phyloP scores from a whole-genome alignment of 1,140 invertebrate species.

The Lasioglossum baleicum region DNA sequence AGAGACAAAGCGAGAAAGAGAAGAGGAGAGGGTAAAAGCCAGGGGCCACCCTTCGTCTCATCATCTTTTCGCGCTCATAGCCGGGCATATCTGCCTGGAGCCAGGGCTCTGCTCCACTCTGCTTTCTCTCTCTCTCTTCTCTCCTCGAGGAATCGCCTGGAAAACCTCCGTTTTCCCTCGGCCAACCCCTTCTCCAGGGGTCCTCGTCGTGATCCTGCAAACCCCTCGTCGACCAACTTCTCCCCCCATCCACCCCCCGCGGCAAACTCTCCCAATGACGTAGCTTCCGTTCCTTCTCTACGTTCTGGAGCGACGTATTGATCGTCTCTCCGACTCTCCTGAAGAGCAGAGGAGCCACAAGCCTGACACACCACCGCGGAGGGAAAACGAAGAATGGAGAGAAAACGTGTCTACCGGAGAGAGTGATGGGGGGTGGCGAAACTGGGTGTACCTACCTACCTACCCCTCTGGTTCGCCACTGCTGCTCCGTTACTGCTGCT shows the following conservation, averaged over 20 bases:
- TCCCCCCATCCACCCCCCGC: constrained; percentile 52
- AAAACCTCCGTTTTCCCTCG: constrained; percentile 67
- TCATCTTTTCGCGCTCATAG: constrained; percentile 78
- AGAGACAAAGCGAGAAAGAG: too few relatives aligned
- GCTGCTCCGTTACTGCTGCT: too few relatives aligned
- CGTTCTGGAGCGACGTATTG: constrained; percentile 74
- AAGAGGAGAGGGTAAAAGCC: constrained; percentile 49
- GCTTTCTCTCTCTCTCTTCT: constrained; percentile 17
- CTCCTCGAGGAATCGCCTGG: constrained; percentile 62
- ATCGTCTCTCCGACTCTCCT: constrained; percentile 70
- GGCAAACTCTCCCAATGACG: constrained; percentile 60
- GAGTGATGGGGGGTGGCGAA: constrained; percentile 28
- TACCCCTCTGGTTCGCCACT: too few relatives aligned
- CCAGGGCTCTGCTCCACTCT: constrained; percentile 37
- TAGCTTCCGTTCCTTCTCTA: constrained; percentile 69
- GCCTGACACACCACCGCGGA: constrained; percentile 47
- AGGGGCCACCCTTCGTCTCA: constrained; percentile 72
- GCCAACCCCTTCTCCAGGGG: constrained; percentile 20
- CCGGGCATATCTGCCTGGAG: constrained; percentile 64
- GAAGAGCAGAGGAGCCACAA: constrained; percentile 58
- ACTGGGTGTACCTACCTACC: constrained; percentile 17
- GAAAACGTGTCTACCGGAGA: constrained; percentile 53
- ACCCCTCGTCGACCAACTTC: constrained; percentile 48
- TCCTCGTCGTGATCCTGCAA: neutral
- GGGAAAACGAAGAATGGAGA: constrained; percentile 55